Base-by-base conservation (phyloP, 1,140 invertebrate genomes). In the Tetramorium alpestre region DNA sequence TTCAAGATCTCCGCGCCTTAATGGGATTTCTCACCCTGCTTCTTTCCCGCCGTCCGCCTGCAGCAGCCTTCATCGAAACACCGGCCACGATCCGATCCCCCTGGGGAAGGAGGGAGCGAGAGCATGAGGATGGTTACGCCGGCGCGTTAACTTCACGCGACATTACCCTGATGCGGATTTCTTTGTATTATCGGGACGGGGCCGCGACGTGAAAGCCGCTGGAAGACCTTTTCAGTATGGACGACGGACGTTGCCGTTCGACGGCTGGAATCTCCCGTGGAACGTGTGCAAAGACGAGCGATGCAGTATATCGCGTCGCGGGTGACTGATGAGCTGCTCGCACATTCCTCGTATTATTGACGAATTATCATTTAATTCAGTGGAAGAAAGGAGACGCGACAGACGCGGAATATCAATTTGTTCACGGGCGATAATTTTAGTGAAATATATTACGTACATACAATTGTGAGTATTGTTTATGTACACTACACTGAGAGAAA, bases 121-220 rank as follows among this genome's bases (percentile, higher is more conserved):
- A 18, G 67, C 41, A 47, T 41, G 54, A n/a, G 51, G 13, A 11
- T 11, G 47, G 41, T 70, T 60, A 73, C 60, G 41, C 72, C 22
- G 72, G 18, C 72, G 73, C 87, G 81, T 84, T 87, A 88, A 84
- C 88, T 93, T 94, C 78, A 92, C 92, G 92, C 92, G 89, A 94
- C 92, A 93, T 93, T 93, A 94, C 91, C 92, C 90, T 92, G 90
- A 94, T 92, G 87, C 75, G 88, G 80, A 89, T 91, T 91, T 91
- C 89, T 91, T 93, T 93, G 90, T 90, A 88, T 89, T 78, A 65
- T 89, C 76, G n/a, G 77, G 47, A 38, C 28, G 38, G 65, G 65
- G 54, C 33, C 28, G 69, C 38, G 86, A 87, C 70, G 72, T 82
- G 78, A 80, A 70, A 80, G 72, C 41, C 67, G 65, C 49, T 58